phyloP scores from a whole-genome alignment of 2,797 vertebrate genomes.

The Pipistrellus kuhlii region DNA sequence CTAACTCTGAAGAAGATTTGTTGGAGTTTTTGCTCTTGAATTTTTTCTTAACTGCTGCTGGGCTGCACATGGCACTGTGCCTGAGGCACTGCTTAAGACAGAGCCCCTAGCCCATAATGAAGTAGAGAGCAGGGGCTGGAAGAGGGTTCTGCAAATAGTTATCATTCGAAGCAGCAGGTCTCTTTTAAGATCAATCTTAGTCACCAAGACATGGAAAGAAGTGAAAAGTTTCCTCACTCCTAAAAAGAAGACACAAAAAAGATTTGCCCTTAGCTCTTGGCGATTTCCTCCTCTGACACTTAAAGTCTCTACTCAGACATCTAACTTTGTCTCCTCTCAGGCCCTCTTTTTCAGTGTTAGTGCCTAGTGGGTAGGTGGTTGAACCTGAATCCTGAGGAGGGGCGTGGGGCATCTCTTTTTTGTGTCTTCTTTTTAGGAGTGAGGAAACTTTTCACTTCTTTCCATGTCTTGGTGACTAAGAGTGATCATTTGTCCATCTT shows the following conservation, averaged over 20 bases:
- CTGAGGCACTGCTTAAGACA: background rate
- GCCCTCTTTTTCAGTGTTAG: background rate
- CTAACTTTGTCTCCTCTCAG: background rate
- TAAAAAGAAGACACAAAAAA: background rate
- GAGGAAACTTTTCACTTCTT: background rate
- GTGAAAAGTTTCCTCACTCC: background rate
- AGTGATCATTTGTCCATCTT: background rate
- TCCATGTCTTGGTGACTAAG: background rate
- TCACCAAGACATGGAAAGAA: background rate
- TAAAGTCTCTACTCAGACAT: background rate
- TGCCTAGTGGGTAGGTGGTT: background rate
- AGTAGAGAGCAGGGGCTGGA: background rate
- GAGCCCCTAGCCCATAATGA: background rate
- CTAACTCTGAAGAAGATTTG: background rate
- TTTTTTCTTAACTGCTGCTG: background rate
- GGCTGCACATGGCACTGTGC: background rate
- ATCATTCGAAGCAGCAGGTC: background rate
- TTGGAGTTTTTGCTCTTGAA: constrained; percentile 25
- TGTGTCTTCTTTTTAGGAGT: background rate
- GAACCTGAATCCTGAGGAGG: background rate
- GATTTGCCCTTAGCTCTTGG: background rate
- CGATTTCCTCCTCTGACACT: background rate
- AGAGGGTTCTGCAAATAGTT: background rate
- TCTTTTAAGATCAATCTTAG: background rate
- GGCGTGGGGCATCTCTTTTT: background rate